A percentile compares a stretch with the other conserved stretches of the same genome.
Conservation (phyloP, 2,797 vertebrate species). For the Neosilurus mollespiculum region DNA sequence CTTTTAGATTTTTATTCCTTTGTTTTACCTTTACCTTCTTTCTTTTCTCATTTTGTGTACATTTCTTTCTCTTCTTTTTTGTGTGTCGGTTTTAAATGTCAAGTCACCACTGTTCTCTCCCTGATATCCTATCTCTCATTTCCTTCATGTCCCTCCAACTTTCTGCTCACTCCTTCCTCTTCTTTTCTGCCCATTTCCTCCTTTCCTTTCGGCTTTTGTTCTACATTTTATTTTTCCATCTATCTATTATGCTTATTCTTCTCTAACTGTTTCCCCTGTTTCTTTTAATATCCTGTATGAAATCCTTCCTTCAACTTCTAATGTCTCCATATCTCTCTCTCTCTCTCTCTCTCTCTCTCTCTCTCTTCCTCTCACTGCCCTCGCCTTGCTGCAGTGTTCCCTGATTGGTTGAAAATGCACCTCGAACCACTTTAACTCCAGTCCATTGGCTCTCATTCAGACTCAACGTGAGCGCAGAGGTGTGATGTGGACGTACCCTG, state of each 20-base stretch:
- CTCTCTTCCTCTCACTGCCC: conserved; percentile 53
- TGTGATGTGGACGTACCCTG: conserved; percentile 62
- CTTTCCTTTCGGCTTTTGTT: neutral
- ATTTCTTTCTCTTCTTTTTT: neutral
- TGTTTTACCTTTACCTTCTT: neutral
- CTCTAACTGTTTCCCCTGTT: conserved; percentile 22
- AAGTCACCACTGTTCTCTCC: neutral
- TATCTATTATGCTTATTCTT: conserved; percentile 9
- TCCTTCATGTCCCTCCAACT: neutral
- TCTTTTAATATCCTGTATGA: conserved; percentile 43
- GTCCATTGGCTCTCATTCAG: conserved; percentile 65
- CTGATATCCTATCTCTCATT: neutral
- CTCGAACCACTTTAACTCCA: conserved; percentile 67
- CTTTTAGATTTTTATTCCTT: neutral
- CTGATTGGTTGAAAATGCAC: conserved; percentile 66
- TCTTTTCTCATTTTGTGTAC: neutral
- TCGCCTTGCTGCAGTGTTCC: conserved; percentile 71
- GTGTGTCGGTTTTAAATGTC: neutral
- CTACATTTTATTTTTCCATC: neutral
- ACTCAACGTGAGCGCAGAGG: conserved; percentile 54
- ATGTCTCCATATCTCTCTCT: conserved; percentile 22
- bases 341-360: conserved; percentile 39
- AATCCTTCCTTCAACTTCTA: conserved; percentile 42
- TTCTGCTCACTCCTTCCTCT: neutral
- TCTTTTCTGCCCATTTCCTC: neutral